Percentiles rank a stretch among this genome's conserved stretches.
phyloP scores from a whole-genome alignment of 2,797 vertebrate species.

The Peromyscus attwateri region DNA sequence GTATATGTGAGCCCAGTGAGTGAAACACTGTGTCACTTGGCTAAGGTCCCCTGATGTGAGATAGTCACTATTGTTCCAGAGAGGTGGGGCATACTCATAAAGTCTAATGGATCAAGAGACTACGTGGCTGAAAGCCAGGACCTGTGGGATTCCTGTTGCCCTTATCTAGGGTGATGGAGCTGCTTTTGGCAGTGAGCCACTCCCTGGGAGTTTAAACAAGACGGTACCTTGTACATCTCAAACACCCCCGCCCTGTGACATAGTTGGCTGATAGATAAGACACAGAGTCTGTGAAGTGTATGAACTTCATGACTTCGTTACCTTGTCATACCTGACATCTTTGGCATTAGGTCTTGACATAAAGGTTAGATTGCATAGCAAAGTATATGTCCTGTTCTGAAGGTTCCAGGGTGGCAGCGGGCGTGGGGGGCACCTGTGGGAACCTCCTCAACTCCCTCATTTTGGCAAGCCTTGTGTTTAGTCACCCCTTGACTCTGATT shows the following conservation, averaged over 20 bases:
- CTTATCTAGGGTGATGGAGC: slow-evolving; percentile 16
- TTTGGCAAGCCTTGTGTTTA: neutral
- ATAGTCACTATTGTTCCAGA: neutral
- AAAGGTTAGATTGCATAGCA: neutral
- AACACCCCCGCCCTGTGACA: neutral
- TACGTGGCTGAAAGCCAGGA: slow-evolving; percentile 32
- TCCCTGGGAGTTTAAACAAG: slow-evolving; percentile 14
- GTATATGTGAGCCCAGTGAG: too few species aligned
- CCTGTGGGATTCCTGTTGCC: neutral
- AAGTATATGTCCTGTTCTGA: neutral
- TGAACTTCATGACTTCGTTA: slow-evolving; percentile 6
- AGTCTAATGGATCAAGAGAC: neutral
- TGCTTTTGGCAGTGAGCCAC: slow-evolving; percentile 40
- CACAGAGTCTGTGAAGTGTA: neutral
- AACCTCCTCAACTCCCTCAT: fast-evolving
- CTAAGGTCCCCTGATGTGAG: neutral
- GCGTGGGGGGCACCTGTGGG: neutral
- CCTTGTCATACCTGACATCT: neutral
- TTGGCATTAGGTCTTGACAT: neutral
- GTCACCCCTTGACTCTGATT: neutral
- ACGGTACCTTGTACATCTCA: neutral
- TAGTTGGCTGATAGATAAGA: slow-evolving; percentile 39
- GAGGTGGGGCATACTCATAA: neutral
- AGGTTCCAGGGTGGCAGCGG: neutral
- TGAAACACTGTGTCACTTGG: neutral